phyloP scores from a whole-genome alignment of 2,888 invertebrate genomes.

The Chloromyia formosa region DNA sequence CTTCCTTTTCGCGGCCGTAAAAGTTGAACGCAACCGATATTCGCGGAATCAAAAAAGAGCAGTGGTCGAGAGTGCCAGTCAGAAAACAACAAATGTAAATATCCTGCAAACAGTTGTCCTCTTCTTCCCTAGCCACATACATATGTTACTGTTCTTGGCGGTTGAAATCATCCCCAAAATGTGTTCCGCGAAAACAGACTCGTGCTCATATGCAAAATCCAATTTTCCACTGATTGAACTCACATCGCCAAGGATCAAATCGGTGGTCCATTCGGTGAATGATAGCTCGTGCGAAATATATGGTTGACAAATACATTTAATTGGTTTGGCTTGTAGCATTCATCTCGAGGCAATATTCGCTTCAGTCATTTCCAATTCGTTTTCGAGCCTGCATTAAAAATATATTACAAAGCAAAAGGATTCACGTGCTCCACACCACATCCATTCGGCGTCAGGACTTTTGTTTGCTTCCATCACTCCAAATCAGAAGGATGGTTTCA shows the following conservation, averaged over 20 bases:
- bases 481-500: background rate
- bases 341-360: slow-evolving; percentile 6
- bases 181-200: too few relatives aligned
- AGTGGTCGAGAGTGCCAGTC: too few relatives aligned
- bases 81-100: too few relatives aligned
- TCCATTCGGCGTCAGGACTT: background rate
- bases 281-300: slow-evolving; percentile 36
- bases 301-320: slow-evolving; percentile 45
- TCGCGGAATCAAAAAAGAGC: too few relatives aligned
- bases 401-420: slow-evolving; percentile 2
- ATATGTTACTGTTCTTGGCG: too few relatives aligned
- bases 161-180: too few relatives aligned
- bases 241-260: slow-evolving; percentile 59
- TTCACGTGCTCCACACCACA: background rate
- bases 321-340: slow-evolving; percentile 21
- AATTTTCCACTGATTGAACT: slow-evolving; percentile 65
- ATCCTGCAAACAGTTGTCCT: too few relatives aligned
- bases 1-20: too few relatives aligned
- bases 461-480: background rate
- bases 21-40: too few relatives aligned
- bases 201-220: slow-evolving; percentile 54
- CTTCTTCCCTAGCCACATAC: too few relatives aligned
- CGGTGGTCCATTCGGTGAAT: slow-evolving; percentile 53
- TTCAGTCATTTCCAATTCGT: slow-evolving; percentile 8
- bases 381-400: background rate